A percentile compares a stretch with the other conserved stretches of the same genome.
phyloP scores from a whole-genome alignment of 2,113 vertebrate genomes.

The Pionites leucogaster region DNA sequence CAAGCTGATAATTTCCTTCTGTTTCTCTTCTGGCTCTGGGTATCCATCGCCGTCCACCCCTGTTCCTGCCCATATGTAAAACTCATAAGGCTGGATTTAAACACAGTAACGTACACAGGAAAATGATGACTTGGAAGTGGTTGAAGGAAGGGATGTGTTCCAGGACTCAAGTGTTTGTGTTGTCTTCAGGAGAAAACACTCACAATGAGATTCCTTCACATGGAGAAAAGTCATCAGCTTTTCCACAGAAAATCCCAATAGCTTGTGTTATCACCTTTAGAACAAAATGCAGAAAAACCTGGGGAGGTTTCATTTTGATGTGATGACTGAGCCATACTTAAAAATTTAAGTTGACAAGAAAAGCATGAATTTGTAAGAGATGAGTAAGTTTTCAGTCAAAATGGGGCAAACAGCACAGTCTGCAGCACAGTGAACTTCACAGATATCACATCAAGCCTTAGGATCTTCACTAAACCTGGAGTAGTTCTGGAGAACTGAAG shows the following conservation, averaged over 20 bases:
- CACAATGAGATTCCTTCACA: background rate
- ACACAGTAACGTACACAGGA: background rate
- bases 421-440: background rate
- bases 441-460: background rate
- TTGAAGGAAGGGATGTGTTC: conserved; percentile 36
- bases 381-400: background rate
- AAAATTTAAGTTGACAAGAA: background rate
- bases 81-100: conserved; percentile 13
- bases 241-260: background rate
- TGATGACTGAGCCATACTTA: background rate
- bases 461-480: background rate
- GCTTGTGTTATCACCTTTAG: background rate
- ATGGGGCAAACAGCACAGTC: background rate
- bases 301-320: background rate
- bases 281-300: background rate
- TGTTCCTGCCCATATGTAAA: conserved; percentile 49
- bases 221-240: background rate
- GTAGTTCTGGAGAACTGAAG: background rate
- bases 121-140: background rate
- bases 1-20: background rate
- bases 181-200: background rate
- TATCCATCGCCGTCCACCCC: background rate
- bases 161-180: background rate
- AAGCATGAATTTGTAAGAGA: background rate
- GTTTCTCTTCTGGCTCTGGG: conserved; percentile 4